Base-by-base conservation (phyloP, 2,113 vertebrate genomes). In the Ameiurus melas region DNA sequence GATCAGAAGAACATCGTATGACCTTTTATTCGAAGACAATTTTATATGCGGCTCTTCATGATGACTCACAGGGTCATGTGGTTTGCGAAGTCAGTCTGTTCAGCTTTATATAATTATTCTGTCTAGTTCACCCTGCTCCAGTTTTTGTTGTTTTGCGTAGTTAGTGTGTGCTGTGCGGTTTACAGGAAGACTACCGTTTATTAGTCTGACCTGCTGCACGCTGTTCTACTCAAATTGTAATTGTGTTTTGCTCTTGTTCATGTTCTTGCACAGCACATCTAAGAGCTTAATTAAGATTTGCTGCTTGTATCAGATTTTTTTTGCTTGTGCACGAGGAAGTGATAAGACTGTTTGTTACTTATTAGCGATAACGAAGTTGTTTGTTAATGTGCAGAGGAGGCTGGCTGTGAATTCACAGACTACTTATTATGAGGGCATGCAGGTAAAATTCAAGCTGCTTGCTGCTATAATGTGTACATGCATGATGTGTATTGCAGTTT, bases 211-310 rank as follows among this genome's bases (percentile, higher is more conserved):
- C 3, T 20, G 33, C 33, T 73, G 39, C 25, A n/a, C 8, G 5
- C 6, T 2, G 1, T 19, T 79, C 43, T 30, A 17, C 43, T 78
- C 47, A 53, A 27, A 27, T 47, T 14, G 73, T 47, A 78, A 78
- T 51, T 78, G 27, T 78, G 17, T 30, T 27, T 79, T 55, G 14
- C 27, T 2, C 43, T 78, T 78, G 25, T 78, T 77, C 30, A 36
- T 77, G 39, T 47, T 79, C 19, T 79, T 55, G 27, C 25, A 30
- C 51, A 30, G 27, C 27, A 55, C 51, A 30, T 80, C 77, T 30
- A 80, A 57, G 14, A 55, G 77, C 77, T 80, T 80, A 55, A 80
- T 80, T 80, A 30, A 10, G 51, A 55, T 55, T 79, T 55, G 17
- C 77, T 53, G 77, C 14, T 17, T n/a, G 47, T 79, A 53, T 53